A percentile compares a stretch with the other conserved stretches of the same genome.
Conservation (phyloP, 2,888 invertebrate genomes). For the Willowsia nigromaculata region DNA sequence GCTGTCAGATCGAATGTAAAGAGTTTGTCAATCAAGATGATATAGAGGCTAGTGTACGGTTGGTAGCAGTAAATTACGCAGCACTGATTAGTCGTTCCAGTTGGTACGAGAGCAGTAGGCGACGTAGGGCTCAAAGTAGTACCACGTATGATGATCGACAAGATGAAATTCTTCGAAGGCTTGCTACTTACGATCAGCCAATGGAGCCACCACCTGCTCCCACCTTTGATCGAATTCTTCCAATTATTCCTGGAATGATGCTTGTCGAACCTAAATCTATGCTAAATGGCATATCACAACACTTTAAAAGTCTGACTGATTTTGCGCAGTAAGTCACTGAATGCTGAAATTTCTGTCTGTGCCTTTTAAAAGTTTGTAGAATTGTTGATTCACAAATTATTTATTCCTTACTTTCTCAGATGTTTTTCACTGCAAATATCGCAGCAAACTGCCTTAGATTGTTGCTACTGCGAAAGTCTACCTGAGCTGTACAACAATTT, state of each 20-base stretch:
- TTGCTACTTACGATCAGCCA: slow-evolving; percentile 85
- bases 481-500: slow-evolving; percentile 84
- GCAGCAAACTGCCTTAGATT: slow-evolving; percentile 86
- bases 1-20: slow-evolving; percentile 80
- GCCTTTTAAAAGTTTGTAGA: too few species aligned
- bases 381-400: neutral
- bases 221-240: slow-evolving; percentile 81
- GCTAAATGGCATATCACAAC: slow-evolving; percentile 81
- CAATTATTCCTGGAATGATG: slow-evolving; percentile 80
- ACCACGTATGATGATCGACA: slow-evolving; percentile 64
- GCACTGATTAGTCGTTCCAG: slow-evolving; percentile 61
- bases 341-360: too few species aligned
- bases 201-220: slow-evolving; percentile 83
- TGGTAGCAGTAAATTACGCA: slow-evolving; percentile 64
- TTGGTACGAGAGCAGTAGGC: slow-evolving; percentile 72
- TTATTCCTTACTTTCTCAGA: slow-evolving; percentile 80
- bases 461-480: slow-evolving; percentile 84
- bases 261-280: slow-evolving; percentile 81
- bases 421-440: slow-evolving; percentile 84
- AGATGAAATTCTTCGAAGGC: slow-evolving; percentile 80
- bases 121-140: slow-evolving; percentile 56
- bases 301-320: slow-evolving; percentile 81
- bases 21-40: slow-evolving; percentile 74
- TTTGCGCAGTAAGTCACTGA: slow-evolving; percentile 82
- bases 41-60: slow-evolving; percentile 49